Base-by-base conservation (phyloP, 2,888 invertebrate species). In the Macrosoma leucophasiata region DNA sequence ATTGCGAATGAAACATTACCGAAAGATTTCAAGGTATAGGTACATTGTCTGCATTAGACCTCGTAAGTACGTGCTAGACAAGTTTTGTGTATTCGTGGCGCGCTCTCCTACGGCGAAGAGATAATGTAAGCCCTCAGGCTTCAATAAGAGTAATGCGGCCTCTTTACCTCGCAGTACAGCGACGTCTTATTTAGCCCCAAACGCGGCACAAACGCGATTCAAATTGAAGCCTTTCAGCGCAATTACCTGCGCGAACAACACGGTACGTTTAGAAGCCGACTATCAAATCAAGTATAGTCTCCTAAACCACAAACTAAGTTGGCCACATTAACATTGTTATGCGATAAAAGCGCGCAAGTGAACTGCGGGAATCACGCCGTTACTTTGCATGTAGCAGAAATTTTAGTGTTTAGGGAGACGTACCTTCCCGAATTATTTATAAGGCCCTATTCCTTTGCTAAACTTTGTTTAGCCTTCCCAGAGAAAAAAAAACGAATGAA, bases 151-250 rank as follows among this genome's bases (percentile, higher is more conserved):
- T 78, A 79, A 79, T 77, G 71, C 68, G 58, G 63, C 70, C 73
- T 77, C 75, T 79, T 78, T 74, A 76, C 72, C 66, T 63, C 67
- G 63, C 68, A 55, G 62, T 65, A 61, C 62, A 62, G 56, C 70
- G 75, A 82, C 79, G 77, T 82, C 82, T 82, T 79, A 82, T 79
- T 82, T 77, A 81, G 71, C 61, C 47, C 66, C 71, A 72, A 74
- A 75, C 65, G 62, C 65, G 69, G 66, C 55, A 55, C 67, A 68
- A 74, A 72, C 62, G 57, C 64, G 60, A 53, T 57, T 67, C 60
- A 79, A 82, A 82, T 81, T 79, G 79, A 70, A 63, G 74, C 71
- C 69, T 78, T 79, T 81, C 79, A 76, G 59, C 68, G 65, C 74
- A 78, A 76, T 78, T 73, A 73, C 72, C 63, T 57, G 50, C 55